A percentile compares a stretch with the other conserved stretches of the same genome.
phyloP scores from a whole-genome alignment of 2,113 vertebrate genomes.

The Rhagologus leucostigma region DNA sequence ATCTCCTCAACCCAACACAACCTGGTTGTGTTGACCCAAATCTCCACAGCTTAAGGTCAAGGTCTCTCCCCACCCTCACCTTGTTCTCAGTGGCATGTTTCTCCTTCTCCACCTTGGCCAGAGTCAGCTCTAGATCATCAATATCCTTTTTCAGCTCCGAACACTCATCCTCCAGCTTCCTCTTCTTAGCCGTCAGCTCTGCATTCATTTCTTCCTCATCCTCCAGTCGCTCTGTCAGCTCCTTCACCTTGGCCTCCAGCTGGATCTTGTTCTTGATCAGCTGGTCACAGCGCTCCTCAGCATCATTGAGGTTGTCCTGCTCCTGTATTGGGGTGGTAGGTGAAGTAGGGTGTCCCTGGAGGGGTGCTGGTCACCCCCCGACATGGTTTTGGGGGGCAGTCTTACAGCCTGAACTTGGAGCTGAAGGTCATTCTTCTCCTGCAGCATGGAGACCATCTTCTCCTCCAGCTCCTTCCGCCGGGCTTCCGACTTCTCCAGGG shows the following conservation, averaged over 20 bases:
- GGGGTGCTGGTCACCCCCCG: neutral
- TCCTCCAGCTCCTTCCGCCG: conserved; percentile 90
- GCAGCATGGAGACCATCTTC: conserved; percentile 89
- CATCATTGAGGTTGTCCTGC: conserved; percentile 87
- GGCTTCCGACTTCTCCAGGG: conserved; percentile 86
- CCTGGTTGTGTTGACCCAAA: neutral
- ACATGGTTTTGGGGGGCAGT: neutral
- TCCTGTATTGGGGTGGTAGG: conserved; percentile 66
- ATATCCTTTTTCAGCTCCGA: conserved; percentile 83
- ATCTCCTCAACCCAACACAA: neutral
- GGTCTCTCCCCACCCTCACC: neutral
- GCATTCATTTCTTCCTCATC: conserved; percentile 92
- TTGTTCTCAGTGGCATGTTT: neutral
- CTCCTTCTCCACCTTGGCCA: conserved; percentile 80
- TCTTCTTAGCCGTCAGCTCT: conserved; percentile 89
- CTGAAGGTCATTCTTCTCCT: conserved; percentile 87
- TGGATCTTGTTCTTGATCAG: conserved; percentile 91
- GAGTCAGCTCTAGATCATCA: conserved; percentile 79
- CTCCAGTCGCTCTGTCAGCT: conserved; percentile 82
- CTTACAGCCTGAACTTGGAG: conserved; percentile 85
- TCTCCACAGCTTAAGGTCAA: neutral
- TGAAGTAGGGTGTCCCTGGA: neutral
- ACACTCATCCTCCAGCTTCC: conserved; percentile 88
- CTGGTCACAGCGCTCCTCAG: conserved; percentile 88
- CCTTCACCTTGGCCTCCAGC: conserved; percentile 86